Conservation (phyloP, 1,140 invertebrate genomes). For the Listronotus oregonensis region DNA sequence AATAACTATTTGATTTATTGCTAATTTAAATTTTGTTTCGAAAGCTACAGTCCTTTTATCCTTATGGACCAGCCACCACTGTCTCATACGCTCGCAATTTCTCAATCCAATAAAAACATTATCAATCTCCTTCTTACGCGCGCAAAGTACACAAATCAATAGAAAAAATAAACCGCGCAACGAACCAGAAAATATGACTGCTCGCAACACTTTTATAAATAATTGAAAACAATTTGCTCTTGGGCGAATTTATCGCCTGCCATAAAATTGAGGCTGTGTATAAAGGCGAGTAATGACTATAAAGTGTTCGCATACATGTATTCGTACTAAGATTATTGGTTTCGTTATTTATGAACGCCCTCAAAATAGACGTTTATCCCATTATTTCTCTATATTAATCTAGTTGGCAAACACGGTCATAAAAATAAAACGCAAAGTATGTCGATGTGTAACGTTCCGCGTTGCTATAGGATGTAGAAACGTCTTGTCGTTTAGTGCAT, state of each 20-base stretch:
- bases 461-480: too few relatives aligned
- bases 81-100: too few relatives aligned
- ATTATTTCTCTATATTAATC: slow-evolving; percentile 3
- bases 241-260: not conserved
- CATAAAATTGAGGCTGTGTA: slow-evolving; percentile 9
- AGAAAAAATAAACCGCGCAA: not conserved
- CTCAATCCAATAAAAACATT: too few relatives aligned
- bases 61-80: too few relatives aligned
- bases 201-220: slow-evolving; percentile 15
- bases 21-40: too few relatives aligned
- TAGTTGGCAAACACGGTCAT: not conserved
- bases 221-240: slow-evolving; percentile 15
- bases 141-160: not conserved
- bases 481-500: too few relatives aligned
- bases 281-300: slow-evolving; percentile 8
- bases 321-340: slow-evolving; percentile 17
- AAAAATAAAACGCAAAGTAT: not conserved
- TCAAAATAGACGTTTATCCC: slow-evolving; percentile 1
- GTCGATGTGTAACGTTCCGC: not conserved
- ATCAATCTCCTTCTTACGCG: too few relatives aligned
- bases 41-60: too few relatives aligned
- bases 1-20: too few relatives aligned
- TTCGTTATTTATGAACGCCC: slow-evolving; percentile 8
- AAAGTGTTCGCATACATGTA: slow-evolving; percentile 11
- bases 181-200: slow-evolving; percentile 8